Percentiles rank a stretch among this genome's conserved stretches.
Conservation (phyloP, 2,888 invertebrate genomes). For the Melanostoma scalare region DNA sequence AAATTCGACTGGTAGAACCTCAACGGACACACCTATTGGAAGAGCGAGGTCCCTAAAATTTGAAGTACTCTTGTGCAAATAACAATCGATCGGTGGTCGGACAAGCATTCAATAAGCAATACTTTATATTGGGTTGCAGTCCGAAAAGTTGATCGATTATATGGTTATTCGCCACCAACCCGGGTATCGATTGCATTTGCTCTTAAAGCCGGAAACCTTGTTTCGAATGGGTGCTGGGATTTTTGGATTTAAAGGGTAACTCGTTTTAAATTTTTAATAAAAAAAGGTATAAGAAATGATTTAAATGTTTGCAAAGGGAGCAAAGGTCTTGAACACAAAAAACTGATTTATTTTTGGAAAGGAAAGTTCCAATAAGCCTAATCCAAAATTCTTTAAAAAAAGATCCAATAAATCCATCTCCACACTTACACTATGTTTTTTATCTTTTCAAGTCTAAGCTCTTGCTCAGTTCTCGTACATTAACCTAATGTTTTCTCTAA, state of each 20-base stretch:
- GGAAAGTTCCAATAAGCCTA: no score
- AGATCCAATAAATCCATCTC: no score
- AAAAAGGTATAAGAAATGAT: no score
- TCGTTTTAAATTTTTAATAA: no score
- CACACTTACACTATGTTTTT: background rate
- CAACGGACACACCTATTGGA: constrained; percentile 63
- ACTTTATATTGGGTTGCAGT: constrained; percentile 39
- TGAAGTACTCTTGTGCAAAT: constrained; percentile 44
- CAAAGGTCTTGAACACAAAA: background rate
- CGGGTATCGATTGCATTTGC: background rate
- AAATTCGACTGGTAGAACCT: constrained; percentile 68
- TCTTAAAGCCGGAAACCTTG: no score
- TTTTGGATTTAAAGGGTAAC: no score
- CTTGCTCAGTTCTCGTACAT: constrained; percentile 52
- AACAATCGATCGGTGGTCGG: constrained; percentile 58
- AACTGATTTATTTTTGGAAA: background rate
- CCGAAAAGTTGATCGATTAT: constrained; percentile 53
- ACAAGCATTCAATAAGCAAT: constrained; percentile 53
- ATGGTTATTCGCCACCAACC: background rate
- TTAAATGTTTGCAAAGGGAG: background rate
- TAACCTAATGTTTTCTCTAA: constrained; percentile 70
- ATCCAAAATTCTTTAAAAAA: no score
- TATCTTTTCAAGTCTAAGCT: constrained; percentile 65
- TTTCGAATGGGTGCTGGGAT: no score
- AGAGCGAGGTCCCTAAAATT: constrained; percentile 25